Conservation (phyloP, 2,797 vertebrate genomes). For the Scolopax bukidnonensis region DNA sequence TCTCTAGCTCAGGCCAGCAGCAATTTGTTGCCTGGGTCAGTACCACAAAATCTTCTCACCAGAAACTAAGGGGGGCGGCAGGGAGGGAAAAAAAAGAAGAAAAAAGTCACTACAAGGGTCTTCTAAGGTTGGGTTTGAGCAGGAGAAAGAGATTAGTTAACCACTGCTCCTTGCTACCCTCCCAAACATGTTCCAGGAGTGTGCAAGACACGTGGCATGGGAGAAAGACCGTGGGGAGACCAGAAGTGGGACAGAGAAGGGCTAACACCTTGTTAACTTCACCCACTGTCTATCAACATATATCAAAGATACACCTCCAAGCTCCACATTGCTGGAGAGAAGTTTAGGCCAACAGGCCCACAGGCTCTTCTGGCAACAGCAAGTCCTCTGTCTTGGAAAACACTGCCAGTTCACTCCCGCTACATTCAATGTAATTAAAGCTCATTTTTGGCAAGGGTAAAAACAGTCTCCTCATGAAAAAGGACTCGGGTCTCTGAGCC, state of each 20-base stretch:
- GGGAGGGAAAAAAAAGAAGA: neutral
- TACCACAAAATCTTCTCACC: neutral
- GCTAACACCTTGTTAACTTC: neutral
- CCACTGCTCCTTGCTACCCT: neutral
- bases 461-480: neutral
- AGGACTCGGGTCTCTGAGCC: neutral
- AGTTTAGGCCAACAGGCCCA: neutral
- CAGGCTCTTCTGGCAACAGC: neutral
- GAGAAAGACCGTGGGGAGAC: neutral
- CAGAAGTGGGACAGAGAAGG: neutral
- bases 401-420: fast-evolving
- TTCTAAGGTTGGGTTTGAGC: neutral
- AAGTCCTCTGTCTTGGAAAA: neutral
- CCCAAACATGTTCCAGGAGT: fast-evolving
- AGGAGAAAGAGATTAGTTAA: neutral
- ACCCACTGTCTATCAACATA: neutral
- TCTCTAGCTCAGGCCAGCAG: neutral
- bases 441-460: neutral
- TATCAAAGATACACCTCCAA: neutral
- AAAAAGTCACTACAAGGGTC: neutral
- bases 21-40: neutral
- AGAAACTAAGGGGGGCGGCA: neutral
- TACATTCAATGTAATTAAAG: neutral
- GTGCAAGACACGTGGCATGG: fast-evolving
- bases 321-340: neutral